These are phyloP conservation scores for Pteropus rufus DNA, from an alignment of 2,797 vertebrate species.

Conservation along the genomic window DNA sequence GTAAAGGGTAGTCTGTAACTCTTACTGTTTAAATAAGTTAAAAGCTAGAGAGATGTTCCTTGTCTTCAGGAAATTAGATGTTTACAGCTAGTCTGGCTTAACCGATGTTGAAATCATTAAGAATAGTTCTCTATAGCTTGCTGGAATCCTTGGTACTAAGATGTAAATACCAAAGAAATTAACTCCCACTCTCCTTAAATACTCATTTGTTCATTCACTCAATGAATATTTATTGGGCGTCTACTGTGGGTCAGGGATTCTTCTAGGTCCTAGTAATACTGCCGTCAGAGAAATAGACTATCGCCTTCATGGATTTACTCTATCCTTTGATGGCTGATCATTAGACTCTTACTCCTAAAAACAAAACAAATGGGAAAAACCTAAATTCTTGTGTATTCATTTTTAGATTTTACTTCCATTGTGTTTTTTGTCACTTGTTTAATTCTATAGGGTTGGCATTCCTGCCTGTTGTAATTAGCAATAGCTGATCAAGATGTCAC, in stretches of 20 bases:
- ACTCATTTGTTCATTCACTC: slow-evolving; percentile 35
- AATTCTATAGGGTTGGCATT: neutral
- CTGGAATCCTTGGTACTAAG: slow-evolving; percentile 48
- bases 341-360: neutral
- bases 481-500: neutral
- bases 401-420: slow-evolving; percentile 30
- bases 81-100: slow-evolving; percentile 34
- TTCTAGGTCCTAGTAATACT: neutral
- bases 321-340: neutral
- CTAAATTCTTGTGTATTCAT: neutral
- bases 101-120: slow-evolving; percentile 46
- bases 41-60: slow-evolving; percentile 1
- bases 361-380: neutral
- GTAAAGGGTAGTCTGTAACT: slow-evolving; percentile 40
- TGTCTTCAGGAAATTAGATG: slow-evolving; percentile 61
- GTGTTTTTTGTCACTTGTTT: slow-evolving; percentile 11
- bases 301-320: neutral
- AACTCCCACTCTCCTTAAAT: slow-evolving; percentile 43
- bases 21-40: slow-evolving; percentile 44
- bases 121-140: slow-evolving; percentile 22
- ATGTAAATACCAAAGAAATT: slow-evolving; percentile 45
- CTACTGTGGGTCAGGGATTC: neutral
- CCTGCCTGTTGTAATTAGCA: neutral
- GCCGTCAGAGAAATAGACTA: neutral
- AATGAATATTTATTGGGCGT: neutral